Evolutionary conservation across 2,113 vertebrate genomes (phyloP).

Genomic region (Noturus placidus): DNA sequence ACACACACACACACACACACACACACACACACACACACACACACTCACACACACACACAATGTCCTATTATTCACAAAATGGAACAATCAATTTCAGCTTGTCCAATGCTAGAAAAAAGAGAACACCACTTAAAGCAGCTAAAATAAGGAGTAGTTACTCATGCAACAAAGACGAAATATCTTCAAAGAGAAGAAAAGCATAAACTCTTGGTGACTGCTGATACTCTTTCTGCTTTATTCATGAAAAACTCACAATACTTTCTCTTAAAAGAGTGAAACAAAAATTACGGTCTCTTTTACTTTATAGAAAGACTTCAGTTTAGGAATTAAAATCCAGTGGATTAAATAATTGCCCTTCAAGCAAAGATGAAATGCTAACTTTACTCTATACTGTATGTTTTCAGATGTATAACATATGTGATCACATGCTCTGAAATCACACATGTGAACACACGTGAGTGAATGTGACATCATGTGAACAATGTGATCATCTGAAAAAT

Average conservation of each 20-base stretch:
- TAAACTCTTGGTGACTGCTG: conserved; percentile 23
- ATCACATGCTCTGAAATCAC: not conserved
- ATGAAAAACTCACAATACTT: conserved; percentile 34
- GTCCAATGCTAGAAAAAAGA: conserved; percentile 1
- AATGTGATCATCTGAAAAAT: not conserved
- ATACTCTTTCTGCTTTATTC: conserved; percentile 38
- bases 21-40: not conserved
- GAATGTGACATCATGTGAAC: not conserved
- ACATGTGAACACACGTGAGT: not conserved
- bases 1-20: not conserved
- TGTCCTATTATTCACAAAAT: conserved; percentile 35
- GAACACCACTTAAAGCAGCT: not conserved
- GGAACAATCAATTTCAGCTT: conserved; percentile 26
- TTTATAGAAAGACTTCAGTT: not conserved
- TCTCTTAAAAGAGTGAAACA: conserved; percentile 24
- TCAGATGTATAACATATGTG: not conserved
- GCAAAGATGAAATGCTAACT: not conserved
- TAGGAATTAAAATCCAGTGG: not conserved
- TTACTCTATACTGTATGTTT: not conserved
- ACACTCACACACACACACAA: not conserved
- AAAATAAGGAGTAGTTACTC: conserved; percentile 42
- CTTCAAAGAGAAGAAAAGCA: conserved; percentile 33
- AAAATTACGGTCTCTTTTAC: not conserved
- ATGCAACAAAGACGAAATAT: conserved; percentile 38
- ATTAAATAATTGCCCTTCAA: not conserved